Evolutionary conservation across 1,140 invertebrate species (phyloP).

Genomic region (Diachasmimorpha longicaudata): DNA sequence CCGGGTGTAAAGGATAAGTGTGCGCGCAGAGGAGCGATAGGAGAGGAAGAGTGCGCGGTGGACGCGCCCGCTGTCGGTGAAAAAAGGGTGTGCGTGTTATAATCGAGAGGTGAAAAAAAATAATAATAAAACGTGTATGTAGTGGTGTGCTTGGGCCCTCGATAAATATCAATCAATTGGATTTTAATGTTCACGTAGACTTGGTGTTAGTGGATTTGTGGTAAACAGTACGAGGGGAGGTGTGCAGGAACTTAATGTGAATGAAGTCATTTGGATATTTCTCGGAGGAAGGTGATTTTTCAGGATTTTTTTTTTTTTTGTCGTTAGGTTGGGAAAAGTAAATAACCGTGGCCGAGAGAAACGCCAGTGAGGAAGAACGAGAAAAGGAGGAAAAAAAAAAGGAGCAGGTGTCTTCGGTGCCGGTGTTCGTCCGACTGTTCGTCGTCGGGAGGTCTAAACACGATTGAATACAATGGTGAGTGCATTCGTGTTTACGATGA

Average conservation of each 20-base stretch:
- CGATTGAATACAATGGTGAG: not conserved
- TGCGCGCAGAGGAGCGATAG: slow-evolving; percentile 18
- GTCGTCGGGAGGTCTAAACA: not conserved
- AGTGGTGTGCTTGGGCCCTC: not conserved
- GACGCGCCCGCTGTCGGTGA: slow-evolving; percentile 26
- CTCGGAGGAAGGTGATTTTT: not conserved
- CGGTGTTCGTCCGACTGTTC: not conserved
- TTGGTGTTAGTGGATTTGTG: not conserved
- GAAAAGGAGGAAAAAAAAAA: not conserved
- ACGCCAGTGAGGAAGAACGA: not conserved
- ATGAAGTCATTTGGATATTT: not conserved
- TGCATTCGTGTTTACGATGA: not conserved
- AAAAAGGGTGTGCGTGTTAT: slow-evolving; percentile 26
- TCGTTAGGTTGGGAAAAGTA: not conserved
- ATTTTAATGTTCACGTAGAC: not conserved
- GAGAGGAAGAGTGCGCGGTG: slow-evolving; percentile 11
- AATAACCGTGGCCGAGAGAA: not conserved
- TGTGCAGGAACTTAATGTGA: not conserved
- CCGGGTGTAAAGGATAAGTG: not conserved
- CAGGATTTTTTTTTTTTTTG: not conserved
- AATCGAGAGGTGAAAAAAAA: slow-evolving; percentile 17
- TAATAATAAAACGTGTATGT: not conserved
- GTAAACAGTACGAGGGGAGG: not conserved
- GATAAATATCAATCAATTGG: slow-evolving; percentile 2
- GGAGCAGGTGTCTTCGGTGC: not conserved